Base-by-base conservation (phyloP, 1,140 invertebrate genomes). In the Parapsyche elsis region DNA sequence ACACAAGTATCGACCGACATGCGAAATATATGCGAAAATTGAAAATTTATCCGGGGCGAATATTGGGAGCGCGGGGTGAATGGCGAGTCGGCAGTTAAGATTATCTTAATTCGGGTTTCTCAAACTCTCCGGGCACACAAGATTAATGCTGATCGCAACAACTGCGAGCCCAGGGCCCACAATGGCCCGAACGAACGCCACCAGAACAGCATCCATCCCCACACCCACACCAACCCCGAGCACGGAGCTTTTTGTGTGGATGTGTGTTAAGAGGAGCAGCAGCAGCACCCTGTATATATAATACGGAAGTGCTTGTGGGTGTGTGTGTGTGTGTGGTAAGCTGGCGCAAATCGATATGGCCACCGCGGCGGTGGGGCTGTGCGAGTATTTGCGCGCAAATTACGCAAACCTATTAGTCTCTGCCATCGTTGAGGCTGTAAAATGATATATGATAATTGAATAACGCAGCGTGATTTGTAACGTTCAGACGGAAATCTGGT, bases 391-490 rank as follows among this genome's bases (percentile, higher is more conserved):
- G 81, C 59, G 81, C 59, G 76, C 76, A 82, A 82, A 82, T 82
- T 82, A 82, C 79, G 71, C 57, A 74, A 70, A 64, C 76, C 81
- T 80, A 82, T 82, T 82, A 82, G 81, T 80, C 81, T 78, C 61
- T 67, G 81, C 78, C 81, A 82, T 59, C 24, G 78, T 26, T 77
- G 75, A 23, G 44, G 75, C 71, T 44, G 78, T 78, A 75, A 80
- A 78, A 82, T 82, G 75, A 82, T 82, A 73, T 80, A 82, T 82
- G 78, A 73, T 82, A 80, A 82, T 82, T 80, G 79, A 82, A 80
- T 82, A 80, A 80, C 78, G 71, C 67, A 26, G 49, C 77, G 77
- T 76, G 77, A 81, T 81, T 79, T 76, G 77, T 76, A 79, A 73
- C 44, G 77, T 78, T 71, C 67, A 67, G 44, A 53, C 38, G 77